These are phyloP conservation scores for Calycopis cecrops DNA, from an alignment of 1,140 invertebrate genomes.

Conservation along the genomic window DNA sequence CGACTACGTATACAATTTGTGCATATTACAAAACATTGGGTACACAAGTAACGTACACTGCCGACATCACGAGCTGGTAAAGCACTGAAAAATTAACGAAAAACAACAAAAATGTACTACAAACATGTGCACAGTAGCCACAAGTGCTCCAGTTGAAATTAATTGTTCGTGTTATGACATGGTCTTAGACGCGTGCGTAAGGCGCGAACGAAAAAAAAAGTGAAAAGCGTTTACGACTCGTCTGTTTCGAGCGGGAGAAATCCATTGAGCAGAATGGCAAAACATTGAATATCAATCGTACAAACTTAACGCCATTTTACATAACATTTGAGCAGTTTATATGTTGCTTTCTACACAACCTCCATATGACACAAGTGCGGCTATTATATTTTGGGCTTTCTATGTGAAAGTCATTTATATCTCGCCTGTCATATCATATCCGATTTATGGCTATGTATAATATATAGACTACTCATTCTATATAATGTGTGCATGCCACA, in stretches of 20 bases:
- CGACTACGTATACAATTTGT: constrained; percentile 56
- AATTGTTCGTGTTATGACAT: constrained; percentile 45
- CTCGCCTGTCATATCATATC: constrained; percentile 1
- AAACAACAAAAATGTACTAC: constrained; percentile 49
- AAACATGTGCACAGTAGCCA: constrained; percentile 35
- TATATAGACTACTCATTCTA: background rate
- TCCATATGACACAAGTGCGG: background rate
- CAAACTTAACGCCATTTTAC: background rate
- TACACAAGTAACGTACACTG: constrained; percentile 61
- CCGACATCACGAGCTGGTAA: constrained; percentile 66
- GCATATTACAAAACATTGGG: constrained; percentile 60
- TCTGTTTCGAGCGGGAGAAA: constrained; percentile 49
- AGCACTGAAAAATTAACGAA: constrained; percentile 66
- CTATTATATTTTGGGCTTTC: constrained; percentile 3
- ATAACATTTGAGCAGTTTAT: constrained; percentile 1
- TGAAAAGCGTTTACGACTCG: constrained; percentile 55
- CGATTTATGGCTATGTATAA: background rate
- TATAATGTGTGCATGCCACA: background rate
- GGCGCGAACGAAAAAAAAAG: constrained; percentile 65
- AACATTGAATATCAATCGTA: constrained; percentile 11
- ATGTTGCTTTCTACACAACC: constrained; percentile 3
- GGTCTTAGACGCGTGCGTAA: constrained; percentile 47
- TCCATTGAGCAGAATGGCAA: constrained; percentile 16
- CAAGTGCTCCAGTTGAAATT: constrained; percentile 27
- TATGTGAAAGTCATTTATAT: background rate